phyloP scores from a whole-genome alignment of 2,797 vertebrate species.

The Paguma larvata region DNA sequence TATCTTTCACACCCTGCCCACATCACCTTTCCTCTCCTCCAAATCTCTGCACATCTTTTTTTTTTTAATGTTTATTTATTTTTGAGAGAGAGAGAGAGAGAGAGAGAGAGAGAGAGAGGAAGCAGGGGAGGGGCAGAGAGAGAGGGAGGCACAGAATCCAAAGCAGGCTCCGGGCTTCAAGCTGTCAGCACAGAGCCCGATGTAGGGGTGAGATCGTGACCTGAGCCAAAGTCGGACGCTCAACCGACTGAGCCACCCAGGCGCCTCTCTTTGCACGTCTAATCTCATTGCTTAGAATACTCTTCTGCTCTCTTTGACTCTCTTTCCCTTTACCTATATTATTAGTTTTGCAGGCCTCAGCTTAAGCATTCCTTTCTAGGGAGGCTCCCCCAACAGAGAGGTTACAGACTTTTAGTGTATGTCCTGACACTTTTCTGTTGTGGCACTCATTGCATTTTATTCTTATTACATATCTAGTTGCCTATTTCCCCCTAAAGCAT shows the following conservation, averaged over 20 bases:
- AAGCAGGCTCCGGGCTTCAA: too few species aligned
- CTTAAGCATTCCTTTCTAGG: neutral
- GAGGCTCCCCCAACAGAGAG: neutral
- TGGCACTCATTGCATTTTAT: neutral
- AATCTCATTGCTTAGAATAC: neutral
- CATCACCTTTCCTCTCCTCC: neutral
- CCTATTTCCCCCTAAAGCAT: neutral
- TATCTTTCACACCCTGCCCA: neutral
- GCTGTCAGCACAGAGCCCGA: too few species aligned
- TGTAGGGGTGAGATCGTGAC: too few species aligned
- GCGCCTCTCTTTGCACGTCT: neutral
- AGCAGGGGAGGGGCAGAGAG: too few species aligned
- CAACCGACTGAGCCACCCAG: too few species aligned
- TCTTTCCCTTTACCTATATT: neutral
- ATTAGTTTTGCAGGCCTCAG: neutral
- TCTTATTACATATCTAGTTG: neutral
- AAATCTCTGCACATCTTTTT: neutral
- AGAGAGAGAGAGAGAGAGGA: too few species aligned
- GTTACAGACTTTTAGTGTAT: neutral
- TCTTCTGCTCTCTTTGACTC: neutral
- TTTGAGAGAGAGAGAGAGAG: too few species aligned
- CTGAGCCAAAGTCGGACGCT: too few species aligned
- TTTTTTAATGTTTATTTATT: too few species aligned
- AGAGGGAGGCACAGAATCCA: too few species aligned
- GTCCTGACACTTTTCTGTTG: neutral